These are phyloP conservation scores for Smutsia gigantea DNA, from an alignment of 2,797 vertebrate genomes.

Conservation along the genomic window DNA sequence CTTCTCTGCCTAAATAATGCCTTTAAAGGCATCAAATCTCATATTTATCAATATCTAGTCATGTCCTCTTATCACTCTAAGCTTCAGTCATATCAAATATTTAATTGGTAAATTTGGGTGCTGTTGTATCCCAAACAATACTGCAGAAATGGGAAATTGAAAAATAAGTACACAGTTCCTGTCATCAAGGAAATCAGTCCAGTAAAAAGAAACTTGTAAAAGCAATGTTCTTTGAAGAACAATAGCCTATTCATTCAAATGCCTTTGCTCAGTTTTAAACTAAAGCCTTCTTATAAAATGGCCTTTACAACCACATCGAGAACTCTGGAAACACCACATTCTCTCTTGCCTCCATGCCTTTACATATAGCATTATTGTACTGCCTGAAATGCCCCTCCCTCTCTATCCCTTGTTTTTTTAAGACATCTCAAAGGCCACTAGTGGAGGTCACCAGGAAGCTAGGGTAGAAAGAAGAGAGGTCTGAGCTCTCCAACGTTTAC, in stretches of 20 bases:
- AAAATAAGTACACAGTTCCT: neutral
- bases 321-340: neutral
- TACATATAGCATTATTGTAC: neutral
- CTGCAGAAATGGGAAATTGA: neutral
- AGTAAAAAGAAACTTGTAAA: neutral
- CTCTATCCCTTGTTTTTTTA: neutral
- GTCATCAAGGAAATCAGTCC: neutral
- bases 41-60: neutral
- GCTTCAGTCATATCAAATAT: neutral
- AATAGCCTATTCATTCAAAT: neutral
- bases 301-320: neutral
- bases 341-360: neutral
- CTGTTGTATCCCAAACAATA: neutral
- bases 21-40: neutral
- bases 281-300: neutral
- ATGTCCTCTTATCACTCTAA: neutral
- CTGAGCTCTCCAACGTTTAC: neutral
- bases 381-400: neutral
- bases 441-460: neutral
- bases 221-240: neutral
- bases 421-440: neutral
- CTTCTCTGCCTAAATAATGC: neutral
- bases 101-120: neutral
- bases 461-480: neutral
- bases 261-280: neutral